Conservation (phyloP, 2,797 vertebrate species). For the Liasis olivaceus region DNA sequence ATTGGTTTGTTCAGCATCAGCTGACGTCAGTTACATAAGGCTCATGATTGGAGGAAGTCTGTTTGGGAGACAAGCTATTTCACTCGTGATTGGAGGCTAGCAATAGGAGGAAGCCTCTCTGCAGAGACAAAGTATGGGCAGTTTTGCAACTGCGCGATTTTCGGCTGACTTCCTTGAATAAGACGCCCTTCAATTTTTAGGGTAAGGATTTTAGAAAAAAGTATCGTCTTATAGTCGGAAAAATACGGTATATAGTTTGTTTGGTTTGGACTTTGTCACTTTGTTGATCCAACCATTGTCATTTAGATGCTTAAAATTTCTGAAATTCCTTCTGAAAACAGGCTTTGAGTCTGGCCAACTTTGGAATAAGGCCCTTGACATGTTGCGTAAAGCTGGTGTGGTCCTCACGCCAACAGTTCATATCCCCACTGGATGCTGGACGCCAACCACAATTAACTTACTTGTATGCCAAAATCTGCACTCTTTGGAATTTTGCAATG, state of each 20-base stretch:
- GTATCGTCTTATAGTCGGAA: no score
- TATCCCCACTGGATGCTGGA: background rate
- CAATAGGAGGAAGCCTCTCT: no score
- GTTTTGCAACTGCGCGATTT: no score
- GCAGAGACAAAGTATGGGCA: no score
- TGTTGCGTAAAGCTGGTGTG: background rate
- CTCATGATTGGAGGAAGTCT: no score
- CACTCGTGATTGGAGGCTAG: no score
- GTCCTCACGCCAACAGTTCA: background rate
- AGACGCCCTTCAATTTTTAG: no score
- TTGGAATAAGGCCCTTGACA: background rate
- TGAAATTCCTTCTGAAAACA: background rate
- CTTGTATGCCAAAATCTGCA: background rate
- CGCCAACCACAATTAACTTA: background rate
- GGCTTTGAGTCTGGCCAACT: background rate
- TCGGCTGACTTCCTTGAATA: no score
- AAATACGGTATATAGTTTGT: background rate
- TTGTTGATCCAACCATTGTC: background rate
- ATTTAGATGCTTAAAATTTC: background rate
- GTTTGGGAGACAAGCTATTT: no score
- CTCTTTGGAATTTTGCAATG: background rate
- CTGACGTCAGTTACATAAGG: no score
- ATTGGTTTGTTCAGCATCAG: no score
- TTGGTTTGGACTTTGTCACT: background rate
- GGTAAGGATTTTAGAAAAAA: no score